Percentiles rank a stretch among this genome's conserved stretches.
phyloP scores from a whole-genome alignment of 2,113 vertebrate species.

The Oryzias javanicus region DNA sequence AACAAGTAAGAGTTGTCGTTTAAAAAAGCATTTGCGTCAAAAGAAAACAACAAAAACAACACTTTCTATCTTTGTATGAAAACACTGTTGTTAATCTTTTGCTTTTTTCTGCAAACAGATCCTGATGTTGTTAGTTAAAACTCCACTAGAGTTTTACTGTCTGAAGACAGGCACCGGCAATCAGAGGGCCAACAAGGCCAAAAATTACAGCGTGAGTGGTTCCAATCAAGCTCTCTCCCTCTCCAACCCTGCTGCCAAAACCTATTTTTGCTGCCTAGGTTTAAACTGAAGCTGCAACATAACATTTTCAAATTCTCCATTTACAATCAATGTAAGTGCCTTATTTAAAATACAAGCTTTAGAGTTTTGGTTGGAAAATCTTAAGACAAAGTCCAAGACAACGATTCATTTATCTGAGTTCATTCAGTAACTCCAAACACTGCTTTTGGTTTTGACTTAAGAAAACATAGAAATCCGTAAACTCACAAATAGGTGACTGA shows the following conservation, averaged over 20 bases:
- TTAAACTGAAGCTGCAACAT: conserved; percentile 36
- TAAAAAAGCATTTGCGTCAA: not conserved
- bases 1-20: too few relatives aligned
- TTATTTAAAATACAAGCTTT: conserved; percentile 19
- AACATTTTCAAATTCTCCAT: conserved; percentile 39
- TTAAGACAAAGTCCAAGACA: too few relatives aligned
- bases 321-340: conserved; percentile 20
- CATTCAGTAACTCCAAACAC: too few relatives aligned
- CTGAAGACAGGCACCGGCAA: conserved; percentile 73
- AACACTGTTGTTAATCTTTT: conserved; percentile 20
- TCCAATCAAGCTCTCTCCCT: conserved; percentile 59
- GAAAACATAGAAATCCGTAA: not conserved
- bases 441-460: not conserved
- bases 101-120: conserved; percentile 27
- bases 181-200: conserved; percentile 71
- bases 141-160: conserved; percentile 71
- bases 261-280: conserved; percentile 50
- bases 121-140: conserved; percentile 70
- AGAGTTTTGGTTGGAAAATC: not conserved
- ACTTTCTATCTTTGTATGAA: not conserved
- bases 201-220: conserved; percentile 65
- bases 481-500: conserved; percentile 6
- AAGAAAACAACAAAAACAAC: not conserved
- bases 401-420: too few relatives aligned
- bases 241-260: conserved; percentile 32